phyloP scores from a whole-genome alignment of 2,797 vertebrate genomes.

The Parauchenoglanis punctatus region DNA sequence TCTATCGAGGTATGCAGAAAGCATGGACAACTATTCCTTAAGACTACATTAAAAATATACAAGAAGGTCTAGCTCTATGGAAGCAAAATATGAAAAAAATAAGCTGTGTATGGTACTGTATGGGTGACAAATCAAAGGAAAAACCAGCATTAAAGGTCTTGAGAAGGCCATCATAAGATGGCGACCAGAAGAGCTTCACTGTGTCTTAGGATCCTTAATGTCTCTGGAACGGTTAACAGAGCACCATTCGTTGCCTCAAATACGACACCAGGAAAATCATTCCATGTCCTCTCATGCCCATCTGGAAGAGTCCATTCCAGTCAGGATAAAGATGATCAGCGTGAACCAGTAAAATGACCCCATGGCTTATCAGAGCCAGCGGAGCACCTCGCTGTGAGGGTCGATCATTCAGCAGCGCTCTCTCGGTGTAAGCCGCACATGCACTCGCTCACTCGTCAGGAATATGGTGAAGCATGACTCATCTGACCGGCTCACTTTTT shows the following conservation, averaged over 20 bases:
- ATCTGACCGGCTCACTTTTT: conserved; percentile 9
- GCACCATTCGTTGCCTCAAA: neutral
- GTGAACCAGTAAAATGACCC: neutral
- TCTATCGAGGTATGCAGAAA: too few species aligned
- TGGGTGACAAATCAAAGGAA: neutral
- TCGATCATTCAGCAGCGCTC: neutral
- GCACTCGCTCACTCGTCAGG: neutral
- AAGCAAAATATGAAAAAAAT: too few species aligned
- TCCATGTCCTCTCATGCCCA: neutral
- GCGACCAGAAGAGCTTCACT: neutral
- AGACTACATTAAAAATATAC: too few species aligned
- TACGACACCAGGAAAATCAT: neutral
- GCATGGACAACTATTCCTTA: too few species aligned
- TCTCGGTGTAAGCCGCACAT: neutral
- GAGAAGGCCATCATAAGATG: neutral
- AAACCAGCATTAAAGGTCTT: neutral
- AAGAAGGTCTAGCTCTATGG: too few species aligned
- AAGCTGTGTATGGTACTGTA: too few species aligned
- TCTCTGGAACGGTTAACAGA: neutral
- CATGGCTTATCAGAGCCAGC: neutral
- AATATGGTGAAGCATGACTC: conserved; percentile 14
- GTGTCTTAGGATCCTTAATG: too few species aligned
- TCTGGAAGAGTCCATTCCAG: neutral
- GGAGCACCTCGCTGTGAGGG: neutral
- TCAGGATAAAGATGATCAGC: neutral